Percentiles rank a stretch among this genome's conserved stretches.
These are phyloP conservation scores for Amblyjoppa proteus DNA, from an alignment of 2,888 invertebrate species.

Conservation along the genomic window DNA sequence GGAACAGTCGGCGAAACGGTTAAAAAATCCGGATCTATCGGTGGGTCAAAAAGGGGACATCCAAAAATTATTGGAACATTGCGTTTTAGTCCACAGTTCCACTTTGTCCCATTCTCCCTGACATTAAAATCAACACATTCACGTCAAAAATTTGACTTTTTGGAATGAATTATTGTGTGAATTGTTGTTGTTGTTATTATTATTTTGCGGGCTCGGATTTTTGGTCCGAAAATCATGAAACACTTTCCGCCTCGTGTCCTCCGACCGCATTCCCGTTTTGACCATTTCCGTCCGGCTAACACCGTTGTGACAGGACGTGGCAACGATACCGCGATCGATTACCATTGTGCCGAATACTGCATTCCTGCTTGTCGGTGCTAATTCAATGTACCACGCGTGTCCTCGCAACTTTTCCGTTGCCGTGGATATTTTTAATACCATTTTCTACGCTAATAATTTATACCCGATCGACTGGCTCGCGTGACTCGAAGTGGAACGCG, in stretches of 20 bases:
- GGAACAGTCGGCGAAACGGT: too few species aligned
- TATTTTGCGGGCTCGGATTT: too few species aligned
- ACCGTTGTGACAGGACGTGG: conserved; percentile 37
- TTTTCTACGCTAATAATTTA: not conserved
- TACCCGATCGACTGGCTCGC: not conserved
- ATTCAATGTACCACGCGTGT: conserved; percentile 13
- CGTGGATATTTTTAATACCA: not conserved
- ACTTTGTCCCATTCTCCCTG: too few species aligned
- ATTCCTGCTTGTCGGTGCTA: conserved; percentile 26
- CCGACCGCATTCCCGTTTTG: conserved; percentile 52
- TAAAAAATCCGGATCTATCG: too few species aligned
- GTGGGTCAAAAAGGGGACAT: too few species aligned
- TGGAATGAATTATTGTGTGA: too few species aligned
- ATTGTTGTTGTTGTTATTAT: too few species aligned
- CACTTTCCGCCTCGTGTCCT: conserved; percentile 61
- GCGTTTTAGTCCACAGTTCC: too few species aligned
- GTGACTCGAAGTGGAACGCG: not conserved
- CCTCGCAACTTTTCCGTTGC: not conserved
- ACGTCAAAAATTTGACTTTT: too few species aligned
- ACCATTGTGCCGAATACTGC: conserved; percentile 36
- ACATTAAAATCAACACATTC: too few species aligned
- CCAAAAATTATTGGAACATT: too few species aligned
- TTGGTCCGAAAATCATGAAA: conserved; percentile 60
- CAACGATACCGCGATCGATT: conserved; percentile 52
- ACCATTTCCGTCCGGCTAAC: conserved; percentile 11